A percentile compares a stretch with the other conserved stretches of the same genome.
phyloP scores from a whole-genome alignment of 2,797 vertebrate genomes.

The Xiphorhynchus erythropygius region DNA sequence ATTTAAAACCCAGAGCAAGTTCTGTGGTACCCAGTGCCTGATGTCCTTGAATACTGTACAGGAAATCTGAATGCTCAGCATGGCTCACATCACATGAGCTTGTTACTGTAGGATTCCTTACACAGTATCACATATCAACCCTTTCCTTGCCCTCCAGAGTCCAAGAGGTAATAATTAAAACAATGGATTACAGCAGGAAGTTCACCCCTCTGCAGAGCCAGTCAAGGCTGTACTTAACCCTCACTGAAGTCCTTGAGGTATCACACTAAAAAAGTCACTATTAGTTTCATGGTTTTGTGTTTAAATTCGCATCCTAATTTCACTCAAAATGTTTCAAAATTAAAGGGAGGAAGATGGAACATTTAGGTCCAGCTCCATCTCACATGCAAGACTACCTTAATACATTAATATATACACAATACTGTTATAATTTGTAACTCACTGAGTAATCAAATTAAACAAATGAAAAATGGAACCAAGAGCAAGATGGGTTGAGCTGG shows the following conservation, averaged over 20 bases:
- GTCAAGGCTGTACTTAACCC: neutral
- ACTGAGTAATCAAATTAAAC: neutral
- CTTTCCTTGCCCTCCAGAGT: neutral
- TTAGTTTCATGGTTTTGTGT: neutral
- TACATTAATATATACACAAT: neutral
- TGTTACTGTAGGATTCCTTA: neutral
- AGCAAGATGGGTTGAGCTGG: neutral
- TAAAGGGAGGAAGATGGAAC: rapidly evolving
- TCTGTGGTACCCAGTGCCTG: neutral
- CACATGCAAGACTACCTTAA: neutral
- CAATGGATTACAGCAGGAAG: neutral
- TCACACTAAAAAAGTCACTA: neutral
- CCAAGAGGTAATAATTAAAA: neutral
- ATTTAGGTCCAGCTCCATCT: neutral
- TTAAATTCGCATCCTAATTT: neutral
- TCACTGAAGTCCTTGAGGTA: neutral
- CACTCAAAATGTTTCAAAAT: neutral
- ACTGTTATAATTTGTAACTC: neutral
- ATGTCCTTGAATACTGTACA: neutral
- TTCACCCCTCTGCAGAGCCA: too few species aligned
- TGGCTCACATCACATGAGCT: neutral
- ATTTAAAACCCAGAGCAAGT: neutral
- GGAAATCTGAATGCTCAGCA: neutral
- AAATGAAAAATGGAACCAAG: neutral
- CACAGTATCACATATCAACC: neutral